phyloP scores from a whole-genome alignment of 2,797 vertebrate species.

The Acanthornis magna region DNA sequence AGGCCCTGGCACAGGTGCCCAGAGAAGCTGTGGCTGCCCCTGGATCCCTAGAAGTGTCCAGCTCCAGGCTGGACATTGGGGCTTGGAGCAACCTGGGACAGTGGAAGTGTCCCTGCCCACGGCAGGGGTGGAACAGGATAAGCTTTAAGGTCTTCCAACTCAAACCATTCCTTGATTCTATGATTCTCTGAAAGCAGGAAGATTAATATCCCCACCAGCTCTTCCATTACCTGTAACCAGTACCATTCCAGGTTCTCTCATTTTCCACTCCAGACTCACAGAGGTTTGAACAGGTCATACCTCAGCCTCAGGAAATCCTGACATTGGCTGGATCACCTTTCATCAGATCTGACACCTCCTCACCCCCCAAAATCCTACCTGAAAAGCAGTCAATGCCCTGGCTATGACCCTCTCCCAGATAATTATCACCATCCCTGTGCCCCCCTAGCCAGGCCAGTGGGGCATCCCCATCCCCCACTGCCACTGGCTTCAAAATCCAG shows the following conservation, averaged over 20 bases:
- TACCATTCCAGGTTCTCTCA: not conserved
- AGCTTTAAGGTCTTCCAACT: not conserved
- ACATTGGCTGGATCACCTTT: not conserved
- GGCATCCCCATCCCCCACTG: not conserved
- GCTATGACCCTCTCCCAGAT: not conserved
- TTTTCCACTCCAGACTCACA: not conserved
- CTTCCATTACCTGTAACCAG: not conserved
- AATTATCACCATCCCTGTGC: not conserved
- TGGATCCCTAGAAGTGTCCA: not conserved
- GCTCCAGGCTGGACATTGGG: accelerated
- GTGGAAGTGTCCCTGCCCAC: not conserved
- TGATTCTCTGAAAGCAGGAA: not conserved
- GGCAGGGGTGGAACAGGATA: not conserved
- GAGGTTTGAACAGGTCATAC: not conserved
- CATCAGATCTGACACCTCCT: not conserved
- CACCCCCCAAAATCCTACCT: not conserved
- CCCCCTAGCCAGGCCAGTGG: too few species aligned
- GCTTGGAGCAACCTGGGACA: not conserved
- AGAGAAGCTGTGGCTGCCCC: not conserved
- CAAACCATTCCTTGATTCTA: not conserved
- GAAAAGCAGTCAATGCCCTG: not conserved
- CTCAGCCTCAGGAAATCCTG: not conserved
- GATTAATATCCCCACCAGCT: not conserved
- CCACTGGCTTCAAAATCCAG: not conserved
- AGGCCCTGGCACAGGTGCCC: not conserved